Evolutionary conservation across 2,888 invertebrate species (phyloP).

Genomic region (Drosophila kanekoi): DNA sequence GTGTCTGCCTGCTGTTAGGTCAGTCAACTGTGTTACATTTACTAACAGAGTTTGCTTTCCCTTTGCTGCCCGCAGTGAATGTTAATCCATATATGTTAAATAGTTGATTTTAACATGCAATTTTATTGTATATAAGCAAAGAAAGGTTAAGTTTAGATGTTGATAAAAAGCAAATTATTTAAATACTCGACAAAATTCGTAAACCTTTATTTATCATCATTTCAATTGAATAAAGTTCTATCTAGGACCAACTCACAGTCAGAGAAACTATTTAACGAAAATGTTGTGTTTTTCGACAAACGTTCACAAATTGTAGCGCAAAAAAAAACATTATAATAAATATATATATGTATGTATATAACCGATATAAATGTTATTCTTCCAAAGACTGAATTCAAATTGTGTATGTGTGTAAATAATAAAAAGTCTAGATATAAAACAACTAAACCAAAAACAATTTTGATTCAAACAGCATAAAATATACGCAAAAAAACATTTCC

Average conservation of each 20-base stretch:
- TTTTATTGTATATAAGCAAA: constrained; percentile 42
- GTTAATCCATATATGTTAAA: constrained; percentile 31
- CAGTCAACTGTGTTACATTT: constrained; percentile 39
- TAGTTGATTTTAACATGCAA: constrained; percentile 38
- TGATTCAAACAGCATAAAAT: constrained; percentile 6
- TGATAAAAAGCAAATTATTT: neutral
- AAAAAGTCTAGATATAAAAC: constrained; percentile 32
- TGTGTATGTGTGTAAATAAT: constrained; percentile 81
- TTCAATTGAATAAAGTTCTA: constrained; percentile 8
- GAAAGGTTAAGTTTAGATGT: constrained; percentile 14
- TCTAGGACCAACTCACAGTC: constrained; percentile 54
- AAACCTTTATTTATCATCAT: neutral
- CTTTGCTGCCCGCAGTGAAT: constrained; percentile 45
- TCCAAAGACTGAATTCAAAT: constrained; percentile 84
- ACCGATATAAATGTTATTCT: constrained; percentile 81
- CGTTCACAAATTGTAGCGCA: constrained; percentile 14
- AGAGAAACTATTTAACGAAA: constrained; percentile 5
- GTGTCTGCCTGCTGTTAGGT: constrained; percentile 21
- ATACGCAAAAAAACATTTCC: constrained; percentile 7
- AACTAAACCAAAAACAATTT: constrained; percentile 15
- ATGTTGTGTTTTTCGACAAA: constrained; percentile 8
- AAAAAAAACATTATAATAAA: constrained; percentile 10
- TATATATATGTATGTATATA: constrained; percentile 43
- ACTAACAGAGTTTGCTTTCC: constrained; percentile 27
- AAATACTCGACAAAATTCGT: too few species aligned